Conservation (phyloP, 2,888 invertebrate species). For the Piscicola geometra region DNA sequence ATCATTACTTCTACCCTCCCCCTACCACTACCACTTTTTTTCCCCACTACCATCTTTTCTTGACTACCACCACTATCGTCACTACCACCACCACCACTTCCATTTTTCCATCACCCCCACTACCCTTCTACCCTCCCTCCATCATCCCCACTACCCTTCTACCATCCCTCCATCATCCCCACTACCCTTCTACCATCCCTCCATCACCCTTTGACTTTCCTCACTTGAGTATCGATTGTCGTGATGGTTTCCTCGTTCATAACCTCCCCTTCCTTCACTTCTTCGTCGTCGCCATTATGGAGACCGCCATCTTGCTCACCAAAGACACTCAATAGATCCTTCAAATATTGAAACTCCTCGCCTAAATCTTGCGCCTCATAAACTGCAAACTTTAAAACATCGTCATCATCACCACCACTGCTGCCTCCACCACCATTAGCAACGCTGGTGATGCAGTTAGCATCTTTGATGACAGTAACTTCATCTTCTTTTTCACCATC, state of each 20-base stretch:
- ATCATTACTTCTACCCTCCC: too few relatives aligned
- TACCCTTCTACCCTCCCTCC: too few relatives aligned
- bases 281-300: not conserved
- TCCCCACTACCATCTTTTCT: too few relatives aligned
- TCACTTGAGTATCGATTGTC: not conserved
- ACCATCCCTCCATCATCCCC: too few relatives aligned
- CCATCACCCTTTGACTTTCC: not conserved
- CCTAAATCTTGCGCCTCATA: slow-evolving; percentile 25
- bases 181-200: not conserved
- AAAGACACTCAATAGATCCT: not conserved
- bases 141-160: too few relatives aligned
- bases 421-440: too few relatives aligned
- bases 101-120: too few relatives aligned
- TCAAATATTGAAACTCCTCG: slow-evolving; percentile 14
- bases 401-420: not conserved
- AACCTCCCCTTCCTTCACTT: not conserved
- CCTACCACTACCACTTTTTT: too few relatives aligned
- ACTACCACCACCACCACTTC: too few relatives aligned
- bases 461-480: not conserved
- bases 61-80: too few relatives aligned
- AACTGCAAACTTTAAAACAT: slow-evolving; percentile 28
- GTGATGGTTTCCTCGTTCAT: not conserved
- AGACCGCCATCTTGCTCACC: too few relatives aligned
- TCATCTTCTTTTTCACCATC: not conserved
- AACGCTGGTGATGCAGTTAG: too few relatives aligned